phyloP scores from a whole-genome alignment of 2,888 invertebrate species.

The Nebria brevicollis region DNA sequence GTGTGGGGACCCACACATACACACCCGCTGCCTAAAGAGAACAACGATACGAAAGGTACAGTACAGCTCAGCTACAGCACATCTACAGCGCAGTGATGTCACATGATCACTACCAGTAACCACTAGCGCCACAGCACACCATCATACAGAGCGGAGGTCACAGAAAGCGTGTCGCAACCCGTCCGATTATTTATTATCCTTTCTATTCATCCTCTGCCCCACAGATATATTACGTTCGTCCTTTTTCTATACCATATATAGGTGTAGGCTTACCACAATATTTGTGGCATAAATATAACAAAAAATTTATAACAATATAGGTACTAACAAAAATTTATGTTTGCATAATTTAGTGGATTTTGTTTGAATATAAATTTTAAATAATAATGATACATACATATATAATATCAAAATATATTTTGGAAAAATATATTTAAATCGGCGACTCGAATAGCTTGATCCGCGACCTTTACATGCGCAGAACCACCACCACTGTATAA shows the following conservation, averaged over 20 bases:
- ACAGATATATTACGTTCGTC: neutral
- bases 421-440: too few species aligned
- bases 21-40: neutral
- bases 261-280: neutral
- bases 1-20: neutral
- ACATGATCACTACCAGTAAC: neutral
- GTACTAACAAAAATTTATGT: neutral
- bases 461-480: too few species aligned
- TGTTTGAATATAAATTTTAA: neutral
- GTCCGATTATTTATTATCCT: neutral
- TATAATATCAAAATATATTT: neutral
- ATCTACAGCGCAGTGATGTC: neutral
- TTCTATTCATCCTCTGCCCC: neutral
- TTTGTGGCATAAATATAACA: neutral
- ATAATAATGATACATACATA: neutral
- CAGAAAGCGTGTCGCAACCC: neutral
- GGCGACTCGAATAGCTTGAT: too few species aligned
- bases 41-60: neutral
- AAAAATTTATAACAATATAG: neutral
- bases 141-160: neutral
- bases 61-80: neutral
- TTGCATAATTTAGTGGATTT: neutral
- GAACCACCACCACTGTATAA: too few species aligned
- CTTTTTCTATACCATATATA: neutral
- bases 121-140: neutral